phyloP scores from a whole-genome alignment of 2,888 invertebrate genomes.

The Eupithecia pulchellata region DNA sequence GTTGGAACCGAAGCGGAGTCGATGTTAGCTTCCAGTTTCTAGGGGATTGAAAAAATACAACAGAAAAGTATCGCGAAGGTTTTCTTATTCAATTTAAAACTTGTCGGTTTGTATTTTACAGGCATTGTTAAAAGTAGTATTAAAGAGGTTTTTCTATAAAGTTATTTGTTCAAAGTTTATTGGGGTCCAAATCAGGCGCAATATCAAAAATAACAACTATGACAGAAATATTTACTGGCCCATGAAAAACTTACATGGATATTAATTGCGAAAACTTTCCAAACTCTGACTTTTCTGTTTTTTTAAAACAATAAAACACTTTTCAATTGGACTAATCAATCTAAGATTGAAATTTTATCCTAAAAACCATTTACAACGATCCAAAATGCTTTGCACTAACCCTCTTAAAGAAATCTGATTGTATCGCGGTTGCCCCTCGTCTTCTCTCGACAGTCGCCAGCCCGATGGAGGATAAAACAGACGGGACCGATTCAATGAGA shows the following conservation, averaged over 20 bases:
- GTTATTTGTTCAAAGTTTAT: too few relatives aligned
- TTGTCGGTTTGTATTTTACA: neutral
- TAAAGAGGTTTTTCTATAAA: too few relatives aligned
- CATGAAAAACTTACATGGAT: too few relatives aligned
- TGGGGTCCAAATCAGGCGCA: too few relatives aligned
- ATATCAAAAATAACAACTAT: too few relatives aligned
- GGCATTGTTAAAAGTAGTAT: neutral
- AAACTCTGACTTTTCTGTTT: too few relatives aligned
- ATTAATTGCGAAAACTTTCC: too few relatives aligned
- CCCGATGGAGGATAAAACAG: slow-evolving; percentile 22
- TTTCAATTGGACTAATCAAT: neutral
- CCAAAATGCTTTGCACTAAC: slow-evolving; percentile 10
- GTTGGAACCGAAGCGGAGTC: slow-evolving; percentile 10
- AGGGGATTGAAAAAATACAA: slow-evolving; percentile 16
- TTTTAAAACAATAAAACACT: neutral
- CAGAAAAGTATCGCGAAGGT: neutral
- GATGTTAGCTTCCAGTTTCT: slow-evolving; percentile 9
- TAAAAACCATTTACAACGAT: neutral
- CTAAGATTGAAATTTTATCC: neutral
- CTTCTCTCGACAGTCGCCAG: slow-evolving; percentile 33
- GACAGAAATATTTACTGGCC: too few relatives aligned
- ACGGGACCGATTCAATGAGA: slow-evolving; percentile 8
- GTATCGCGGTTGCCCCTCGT: slow-evolving; percentile 35
- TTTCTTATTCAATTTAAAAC: slow-evolving; percentile 11
- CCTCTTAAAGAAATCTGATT: slow-evolving; percentile 30